Evolutionary conservation across 2,888 invertebrate genomes (phyloP).

Genomic region (Agrypnus murinus): DNA sequence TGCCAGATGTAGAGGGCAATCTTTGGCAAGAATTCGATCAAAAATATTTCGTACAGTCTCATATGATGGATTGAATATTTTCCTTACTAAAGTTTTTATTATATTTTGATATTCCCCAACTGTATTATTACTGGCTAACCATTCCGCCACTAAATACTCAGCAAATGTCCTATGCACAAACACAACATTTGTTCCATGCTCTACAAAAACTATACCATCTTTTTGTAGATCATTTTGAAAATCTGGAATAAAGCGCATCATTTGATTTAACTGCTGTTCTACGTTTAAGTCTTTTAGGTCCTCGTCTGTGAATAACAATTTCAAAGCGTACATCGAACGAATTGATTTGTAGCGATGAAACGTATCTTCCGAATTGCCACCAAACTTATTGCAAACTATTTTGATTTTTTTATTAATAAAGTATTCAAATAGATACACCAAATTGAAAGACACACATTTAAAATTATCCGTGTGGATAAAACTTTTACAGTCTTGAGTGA

Average conservation of each 20-base stretch:
- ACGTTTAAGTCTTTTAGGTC: constrained; percentile 17
- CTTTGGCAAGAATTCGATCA: constrained; percentile 33
- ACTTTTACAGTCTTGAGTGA: background rate
- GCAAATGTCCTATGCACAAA: constrained; percentile 35
- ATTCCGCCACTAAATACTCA: constrained; percentile 31
- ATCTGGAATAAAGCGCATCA: constrained; percentile 12
- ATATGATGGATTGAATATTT: constrained; percentile 28
- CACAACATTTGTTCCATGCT: background rate
- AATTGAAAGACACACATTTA: constrained; percentile 3
- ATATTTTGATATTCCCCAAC: background rate
- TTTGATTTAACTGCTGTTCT: constrained; percentile 3
- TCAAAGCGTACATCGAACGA: constrained; percentile 13
- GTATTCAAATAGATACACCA: constrained; percentile 11
- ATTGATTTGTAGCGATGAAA: background rate
- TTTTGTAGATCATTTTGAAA: constrained; percentile 11
- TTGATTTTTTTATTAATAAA: constrained; percentile 15
- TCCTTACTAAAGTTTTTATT: constrained; percentile 2
- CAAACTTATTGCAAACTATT: constrained; percentile 12
- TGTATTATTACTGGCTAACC: constrained; percentile 22
- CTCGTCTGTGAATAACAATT: background rate
- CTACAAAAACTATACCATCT: constrained; percentile 31
- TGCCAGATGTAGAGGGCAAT: constrained; percentile 31
- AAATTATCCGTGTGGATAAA: constrained; percentile 4
- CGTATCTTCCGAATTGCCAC: background rate
- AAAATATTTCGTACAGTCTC: constrained; percentile 38